Percentiles rank a stretch among this genome's conserved stretches.
These are phyloP conservation scores for Ictidomys tridecemlineatus DNA, from an alignment of 2,113 vertebrate species.

Conservation along the genomic window DNA sequence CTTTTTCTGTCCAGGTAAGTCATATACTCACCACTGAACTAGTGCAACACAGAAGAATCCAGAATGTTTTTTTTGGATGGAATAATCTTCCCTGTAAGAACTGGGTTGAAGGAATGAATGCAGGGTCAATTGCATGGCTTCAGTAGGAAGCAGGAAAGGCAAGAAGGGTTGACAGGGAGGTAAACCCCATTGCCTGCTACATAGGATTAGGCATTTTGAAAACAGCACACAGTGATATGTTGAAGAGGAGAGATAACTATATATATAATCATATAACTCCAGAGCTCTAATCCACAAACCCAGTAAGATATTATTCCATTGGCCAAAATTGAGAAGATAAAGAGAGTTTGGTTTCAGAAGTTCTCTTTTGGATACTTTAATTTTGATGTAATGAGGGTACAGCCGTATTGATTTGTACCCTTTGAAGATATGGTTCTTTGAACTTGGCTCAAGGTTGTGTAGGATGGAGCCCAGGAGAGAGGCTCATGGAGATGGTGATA, in stretches of 20 bases:
- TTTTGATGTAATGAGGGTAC: neutral
- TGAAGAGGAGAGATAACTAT: neutral
- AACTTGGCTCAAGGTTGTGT: neutral
- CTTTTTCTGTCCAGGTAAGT: neutral
- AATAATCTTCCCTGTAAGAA: neutral
- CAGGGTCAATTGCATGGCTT: neutral
- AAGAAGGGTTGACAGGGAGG: too few relatives aligned
- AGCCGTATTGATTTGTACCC: neutral
- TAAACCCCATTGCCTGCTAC: neutral
- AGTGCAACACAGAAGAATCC: neutral
- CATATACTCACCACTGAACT: neutral
- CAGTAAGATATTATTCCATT: neutral
- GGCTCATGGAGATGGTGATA: neutral
- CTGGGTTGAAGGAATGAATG: neutral
- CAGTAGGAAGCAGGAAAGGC: neutral
- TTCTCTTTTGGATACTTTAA: constrained; percentile 1
- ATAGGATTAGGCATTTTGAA: neutral
- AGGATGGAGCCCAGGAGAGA: neutral
- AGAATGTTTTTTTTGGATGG: neutral
- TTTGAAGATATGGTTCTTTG: neutral
- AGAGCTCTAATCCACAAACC: neutral
- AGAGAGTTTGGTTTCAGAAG: neutral
- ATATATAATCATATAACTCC: neutral
- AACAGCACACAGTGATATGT: neutral
- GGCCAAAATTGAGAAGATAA: neutral